phyloP scores from a whole-genome alignment of 1,140 invertebrate genomes.

The Odontomachus brunneus region DNA sequence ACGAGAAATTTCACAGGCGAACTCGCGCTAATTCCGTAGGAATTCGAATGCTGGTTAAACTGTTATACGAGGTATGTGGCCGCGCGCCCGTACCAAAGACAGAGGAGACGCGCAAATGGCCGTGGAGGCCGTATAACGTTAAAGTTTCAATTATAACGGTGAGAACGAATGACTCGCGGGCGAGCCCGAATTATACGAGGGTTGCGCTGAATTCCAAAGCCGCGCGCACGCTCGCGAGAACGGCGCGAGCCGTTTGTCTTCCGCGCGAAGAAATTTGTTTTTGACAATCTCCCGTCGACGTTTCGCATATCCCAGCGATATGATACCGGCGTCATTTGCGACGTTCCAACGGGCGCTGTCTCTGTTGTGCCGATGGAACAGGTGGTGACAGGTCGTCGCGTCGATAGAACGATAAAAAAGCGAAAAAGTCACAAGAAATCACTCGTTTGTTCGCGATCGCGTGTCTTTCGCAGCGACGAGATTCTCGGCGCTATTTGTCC shows the following conservation, averaged over 20 bases:
- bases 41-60: constrained; percentile 68
- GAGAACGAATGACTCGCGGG: constrained; percentile 41
- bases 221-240: background rate
- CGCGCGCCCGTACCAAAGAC: constrained; percentile 15
- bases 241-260: background rate
- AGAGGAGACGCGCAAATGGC: constrained; percentile 37
- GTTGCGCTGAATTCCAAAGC: constrained; percentile 31
- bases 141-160: constrained; percentile 64
- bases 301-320: background rate
- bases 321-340: background rate
- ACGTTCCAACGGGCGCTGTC: no score
- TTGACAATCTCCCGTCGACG: background rate
- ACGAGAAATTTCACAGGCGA: constrained; percentile 70
- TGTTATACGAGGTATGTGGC: constrained; percentile 59
- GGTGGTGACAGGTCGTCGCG: no score
- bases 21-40: constrained; percentile 65
- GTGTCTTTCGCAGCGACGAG: background rate
- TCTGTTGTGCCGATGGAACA: no score
- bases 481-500: constrained; percentile 39
- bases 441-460: background rate
- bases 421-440: background rate
- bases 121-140: constrained; percentile 47
- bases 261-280: constrained; percentile 12
- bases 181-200: constrained; percentile 37
- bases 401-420: no score